A percentile compares a stretch with the other conserved stretches of the same genome.
Evolutionary conservation across 2,797 vertebrate species (phyloP).

Genomic region (Ceyx erithaca): DNA sequence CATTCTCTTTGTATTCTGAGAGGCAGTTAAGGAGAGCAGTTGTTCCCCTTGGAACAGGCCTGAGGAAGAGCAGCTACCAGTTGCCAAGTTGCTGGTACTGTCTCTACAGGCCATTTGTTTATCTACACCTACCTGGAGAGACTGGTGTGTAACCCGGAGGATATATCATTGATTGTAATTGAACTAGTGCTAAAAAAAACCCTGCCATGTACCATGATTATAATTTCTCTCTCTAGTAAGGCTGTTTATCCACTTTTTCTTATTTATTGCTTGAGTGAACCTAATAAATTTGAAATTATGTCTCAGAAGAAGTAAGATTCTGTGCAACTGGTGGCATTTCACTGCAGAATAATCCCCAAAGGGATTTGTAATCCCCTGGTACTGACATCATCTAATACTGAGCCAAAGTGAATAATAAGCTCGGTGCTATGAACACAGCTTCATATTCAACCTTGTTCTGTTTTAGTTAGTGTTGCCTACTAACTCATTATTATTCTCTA

Average conservation of each 20-base stretch:
- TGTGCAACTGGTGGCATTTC: slow-evolving; percentile 17
- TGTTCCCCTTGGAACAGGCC: neutral
- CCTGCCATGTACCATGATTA: accelerated
- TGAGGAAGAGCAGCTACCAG: neutral
- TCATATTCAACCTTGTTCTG: slow-evolving; percentile 3
- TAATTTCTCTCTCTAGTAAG: neutral
- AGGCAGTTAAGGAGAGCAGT: neutral
- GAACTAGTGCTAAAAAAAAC: neutral
- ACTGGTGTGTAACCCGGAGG: accelerated
- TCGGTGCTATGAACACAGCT: neutral
- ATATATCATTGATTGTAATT: neutral
- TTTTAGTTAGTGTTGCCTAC: neutral
- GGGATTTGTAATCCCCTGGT: slow-evolving; percentile 41
- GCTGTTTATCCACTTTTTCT: slow-evolving; percentile 13
- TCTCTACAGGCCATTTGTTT: neutral
- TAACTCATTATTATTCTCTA: slow-evolving; percentile 25
- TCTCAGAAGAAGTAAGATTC: neutral
- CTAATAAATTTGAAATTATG: neutral
- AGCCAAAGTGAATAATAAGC: slow-evolving; percentile 34
- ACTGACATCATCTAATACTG: neutral
- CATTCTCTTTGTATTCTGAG: neutral
- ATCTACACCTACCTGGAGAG: neutral
- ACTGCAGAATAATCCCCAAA: slow-evolving; percentile 9
- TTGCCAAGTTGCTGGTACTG: neutral
- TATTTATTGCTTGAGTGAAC: slow-evolving; percentile 36